Percentiles rank a stretch among this genome's conserved stretches.
phyloP scores from a whole-genome alignment of 2,797 vertebrate genomes.

The Dermochelys coriacea region DNA sequence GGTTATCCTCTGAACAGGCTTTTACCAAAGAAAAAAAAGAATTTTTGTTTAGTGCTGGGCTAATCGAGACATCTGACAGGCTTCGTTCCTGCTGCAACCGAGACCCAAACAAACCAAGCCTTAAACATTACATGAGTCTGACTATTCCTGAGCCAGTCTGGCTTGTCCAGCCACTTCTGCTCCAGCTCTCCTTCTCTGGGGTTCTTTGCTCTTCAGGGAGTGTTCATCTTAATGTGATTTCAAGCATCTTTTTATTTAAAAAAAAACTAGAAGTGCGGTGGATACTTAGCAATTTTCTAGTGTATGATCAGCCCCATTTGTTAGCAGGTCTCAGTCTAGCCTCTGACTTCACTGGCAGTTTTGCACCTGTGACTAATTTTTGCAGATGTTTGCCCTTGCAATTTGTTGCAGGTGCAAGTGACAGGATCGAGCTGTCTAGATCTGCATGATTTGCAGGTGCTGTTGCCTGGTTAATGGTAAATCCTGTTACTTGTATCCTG shows the following conservation, averaged over 20 bases:
- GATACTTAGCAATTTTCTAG: neutral
- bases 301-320: neutral
- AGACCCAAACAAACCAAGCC: conserved; percentile 64
- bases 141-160: conserved; percentile 47
- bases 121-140: conserved; percentile 58
- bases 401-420: neutral
- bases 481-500: neutral
- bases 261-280: neutral
- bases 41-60: conserved; percentile 58
- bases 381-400: neutral
- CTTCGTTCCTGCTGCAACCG: conserved; percentile 19
- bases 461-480: neutral
- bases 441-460: fast-evolving
- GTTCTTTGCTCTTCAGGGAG: neutral
- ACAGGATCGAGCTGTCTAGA: fast-evolving
- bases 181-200: neutral
- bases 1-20: conserved; percentile 52
- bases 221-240: neutral
- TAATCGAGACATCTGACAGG: conserved; percentile 69
- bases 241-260: neutral
- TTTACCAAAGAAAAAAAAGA: conserved; percentile 10
- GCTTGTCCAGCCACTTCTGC: conserved; percentile 25
- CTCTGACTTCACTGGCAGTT: neutral
- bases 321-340: neutral
- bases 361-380: neutral